Conservation (phyloP, 2,113 vertebrate species). For the Echinops telfairi region DNA sequence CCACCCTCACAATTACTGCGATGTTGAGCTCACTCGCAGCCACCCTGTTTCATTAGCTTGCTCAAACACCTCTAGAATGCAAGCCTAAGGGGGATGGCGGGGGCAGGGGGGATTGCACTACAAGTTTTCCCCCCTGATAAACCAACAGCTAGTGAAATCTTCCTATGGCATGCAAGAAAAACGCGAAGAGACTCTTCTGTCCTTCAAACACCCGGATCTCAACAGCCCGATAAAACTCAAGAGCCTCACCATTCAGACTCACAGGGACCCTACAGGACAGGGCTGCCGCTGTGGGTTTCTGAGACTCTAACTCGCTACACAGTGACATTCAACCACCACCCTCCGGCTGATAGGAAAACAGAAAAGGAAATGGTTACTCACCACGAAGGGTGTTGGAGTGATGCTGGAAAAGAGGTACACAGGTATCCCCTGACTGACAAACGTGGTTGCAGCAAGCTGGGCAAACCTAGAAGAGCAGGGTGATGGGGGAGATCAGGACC, state of each 20-base stretch:
- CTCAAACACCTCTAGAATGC: conserved; percentile 6
- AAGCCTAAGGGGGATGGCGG: not conserved
- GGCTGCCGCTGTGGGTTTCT: no score
- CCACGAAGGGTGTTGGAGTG: conserved; percentile 98
- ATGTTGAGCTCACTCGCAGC: no score
- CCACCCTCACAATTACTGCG: no score
- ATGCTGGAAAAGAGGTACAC: conserved; percentile 95
- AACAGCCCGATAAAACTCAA: not conserved
- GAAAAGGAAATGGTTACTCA: conserved; percentile 80
- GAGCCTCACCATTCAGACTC: no score
- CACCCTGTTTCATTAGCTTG: not conserved
- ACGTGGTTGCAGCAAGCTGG: conserved; percentile 92
- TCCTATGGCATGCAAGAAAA: not conserved
- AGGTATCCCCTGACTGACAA: conserved; percentile 93
- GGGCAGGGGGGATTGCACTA: no score
- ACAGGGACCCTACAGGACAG: no score
- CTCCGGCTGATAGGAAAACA: not conserved
- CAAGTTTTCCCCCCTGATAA: no score
- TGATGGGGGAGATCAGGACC: not conserved
- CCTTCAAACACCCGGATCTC: not conserved
- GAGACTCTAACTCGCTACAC: not conserved
- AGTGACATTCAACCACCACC: not conserved
- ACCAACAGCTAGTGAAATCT: not conserved
- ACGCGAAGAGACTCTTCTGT: not conserved
- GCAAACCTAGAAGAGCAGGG: conserved; percentile 88